A percentile compares a stretch with the other conserved stretches of the same genome.
Conservation (phyloP, 2,888 invertebrate genomes). For the Oligia latruncula region DNA sequence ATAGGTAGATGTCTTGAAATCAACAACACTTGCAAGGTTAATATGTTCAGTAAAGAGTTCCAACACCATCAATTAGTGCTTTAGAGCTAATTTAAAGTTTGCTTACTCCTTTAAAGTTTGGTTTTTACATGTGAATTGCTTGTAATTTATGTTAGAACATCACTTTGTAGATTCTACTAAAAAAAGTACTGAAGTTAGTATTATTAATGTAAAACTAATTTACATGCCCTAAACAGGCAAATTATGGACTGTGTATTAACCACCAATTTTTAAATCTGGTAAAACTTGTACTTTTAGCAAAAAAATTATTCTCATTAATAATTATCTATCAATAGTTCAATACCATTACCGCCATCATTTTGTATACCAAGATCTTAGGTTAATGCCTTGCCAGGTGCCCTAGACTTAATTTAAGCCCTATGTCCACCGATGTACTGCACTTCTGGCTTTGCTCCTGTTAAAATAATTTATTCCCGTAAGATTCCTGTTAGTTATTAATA, state of each 20-base stretch:
- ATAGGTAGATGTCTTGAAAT: background rate
- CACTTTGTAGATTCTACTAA: background rate
- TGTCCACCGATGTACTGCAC: too few relatives aligned
- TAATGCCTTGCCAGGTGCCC: background rate
- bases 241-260: background rate
- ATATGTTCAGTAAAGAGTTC: background rate
- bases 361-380: background rate
- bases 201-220: background rate
- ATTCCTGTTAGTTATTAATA: background rate
- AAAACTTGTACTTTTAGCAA: background rate
- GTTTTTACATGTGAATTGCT: constrained; percentile 1
- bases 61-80: constrained; percentile 1
- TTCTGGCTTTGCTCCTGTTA: too few relatives aligned
- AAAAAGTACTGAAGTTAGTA: background rate
- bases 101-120: background rate
- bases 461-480: background rate
- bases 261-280: too few relatives aligned
- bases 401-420: background rate
- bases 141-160: background rate
- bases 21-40: background rate
- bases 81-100: constrained; percentile 19
- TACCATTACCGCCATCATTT: background rate
- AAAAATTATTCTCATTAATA: too few relatives aligned
- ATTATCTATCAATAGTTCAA: too few relatives aligned
- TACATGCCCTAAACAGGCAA: background rate